These are phyloP conservation scores for Eurytoma adleriae DNA, from an alignment of 2,888 invertebrate species.

Conservation along the genomic window DNA sequence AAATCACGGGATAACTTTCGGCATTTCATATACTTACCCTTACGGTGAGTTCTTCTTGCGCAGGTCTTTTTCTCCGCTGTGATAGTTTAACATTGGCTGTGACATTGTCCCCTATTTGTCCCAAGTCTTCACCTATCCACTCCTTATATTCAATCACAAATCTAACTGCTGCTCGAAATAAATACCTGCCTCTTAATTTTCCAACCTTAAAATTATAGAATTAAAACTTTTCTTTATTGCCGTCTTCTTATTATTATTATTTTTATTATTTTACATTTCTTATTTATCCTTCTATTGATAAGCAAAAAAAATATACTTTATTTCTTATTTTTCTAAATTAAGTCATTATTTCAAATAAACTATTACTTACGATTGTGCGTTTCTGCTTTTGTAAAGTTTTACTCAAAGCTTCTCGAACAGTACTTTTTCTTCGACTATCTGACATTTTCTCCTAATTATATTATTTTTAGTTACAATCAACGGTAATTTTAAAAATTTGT, in stretches of 20 bases:
- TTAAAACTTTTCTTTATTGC: slow-evolving; percentile 1
- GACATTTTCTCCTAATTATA: slow-evolving; percentile 1
- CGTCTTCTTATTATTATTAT: too few species aligned
- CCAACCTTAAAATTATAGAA: slow-evolving; percentile 47
- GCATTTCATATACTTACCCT: slow-evolving; percentile 32
- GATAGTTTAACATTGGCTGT: slow-evolving; percentile 60
- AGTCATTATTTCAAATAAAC: background rate
- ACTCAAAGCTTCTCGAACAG: slow-evolving; percentile 19
- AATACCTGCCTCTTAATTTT: slow-evolving; percentile 65
- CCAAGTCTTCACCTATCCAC: slow-evolving; percentile 64
- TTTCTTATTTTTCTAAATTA: background rate
- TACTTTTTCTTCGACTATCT: slow-evolving; percentile 19
- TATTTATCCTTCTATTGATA: background rate
- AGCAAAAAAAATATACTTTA: background rate
- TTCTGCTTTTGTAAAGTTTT: background rate
- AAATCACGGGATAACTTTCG: background rate
- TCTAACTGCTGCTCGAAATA: slow-evolving; percentile 66
- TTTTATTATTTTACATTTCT: background rate
- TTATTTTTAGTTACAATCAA: background rate
- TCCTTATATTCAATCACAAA: slow-evolving; percentile 66
- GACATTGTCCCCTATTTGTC: slow-evolving; percentile 61
- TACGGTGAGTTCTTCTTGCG: slow-evolving; percentile 38
- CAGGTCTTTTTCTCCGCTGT: slow-evolving; percentile 57
- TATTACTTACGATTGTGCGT: slow-evolving; percentile 27
- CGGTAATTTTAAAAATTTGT: slow-evolving; percentile 18